A percentile compares a stretch with the other conserved stretches of the same genome.
Conservation (phyloP, 1,140 invertebrate genomes). For the Phenacoccus solenopsis region DNA sequence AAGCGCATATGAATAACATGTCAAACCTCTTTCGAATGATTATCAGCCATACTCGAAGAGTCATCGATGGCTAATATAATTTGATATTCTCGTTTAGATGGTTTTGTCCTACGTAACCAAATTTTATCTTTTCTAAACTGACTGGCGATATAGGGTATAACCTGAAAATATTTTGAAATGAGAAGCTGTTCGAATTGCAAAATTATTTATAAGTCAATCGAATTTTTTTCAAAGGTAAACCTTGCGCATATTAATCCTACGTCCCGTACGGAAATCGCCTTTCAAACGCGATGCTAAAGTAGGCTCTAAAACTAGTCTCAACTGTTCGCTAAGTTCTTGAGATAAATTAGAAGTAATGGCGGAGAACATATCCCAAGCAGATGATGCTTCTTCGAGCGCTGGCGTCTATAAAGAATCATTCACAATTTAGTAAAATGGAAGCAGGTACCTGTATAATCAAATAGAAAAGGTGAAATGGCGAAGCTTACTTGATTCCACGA, state of each 20-base stretch:
- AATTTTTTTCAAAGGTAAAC: slow-evolving; percentile 31
- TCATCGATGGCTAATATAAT: slow-evolving; percentile 95
- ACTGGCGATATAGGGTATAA: slow-evolving; percentile 96
- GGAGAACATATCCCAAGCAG: slow-evolving; percentile 43
- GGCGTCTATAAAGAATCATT: slow-evolving; percentile 30
- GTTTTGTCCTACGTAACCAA: slow-evolving; percentile 91
- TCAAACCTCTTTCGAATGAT: slow-evolving; percentile 62
- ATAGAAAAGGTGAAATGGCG: background rate
- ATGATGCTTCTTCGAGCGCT: slow-evolving; percentile 36
- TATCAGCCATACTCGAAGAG: slow-evolving; percentile 84
- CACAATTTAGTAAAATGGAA: background rate
- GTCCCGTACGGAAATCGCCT: slow-evolving; percentile 92
- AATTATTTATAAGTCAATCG: background rate
- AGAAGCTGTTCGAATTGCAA: background rate
- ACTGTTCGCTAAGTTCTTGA: slow-evolving; percentile 83
- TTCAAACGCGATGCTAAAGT: slow-evolving; percentile 80
- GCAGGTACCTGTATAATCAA: background rate
- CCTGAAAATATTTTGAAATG: slow-evolving; percentile 32
- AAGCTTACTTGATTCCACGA: slow-evolving; percentile 36
- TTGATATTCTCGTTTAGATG: slow-evolving; percentile 91
- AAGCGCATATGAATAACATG: too few species aligned
- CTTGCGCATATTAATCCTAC: slow-evolving; percentile 95
- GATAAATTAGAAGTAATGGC: slow-evolving; percentile 53
- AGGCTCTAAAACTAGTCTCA: slow-evolving; percentile 87
- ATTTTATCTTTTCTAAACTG: slow-evolving; percentile 99